These are phyloP conservation scores for Tragelaphus buxtoni DNA, from an alignment of 2,113 vertebrate species.

Conservation along the genomic window DNA sequence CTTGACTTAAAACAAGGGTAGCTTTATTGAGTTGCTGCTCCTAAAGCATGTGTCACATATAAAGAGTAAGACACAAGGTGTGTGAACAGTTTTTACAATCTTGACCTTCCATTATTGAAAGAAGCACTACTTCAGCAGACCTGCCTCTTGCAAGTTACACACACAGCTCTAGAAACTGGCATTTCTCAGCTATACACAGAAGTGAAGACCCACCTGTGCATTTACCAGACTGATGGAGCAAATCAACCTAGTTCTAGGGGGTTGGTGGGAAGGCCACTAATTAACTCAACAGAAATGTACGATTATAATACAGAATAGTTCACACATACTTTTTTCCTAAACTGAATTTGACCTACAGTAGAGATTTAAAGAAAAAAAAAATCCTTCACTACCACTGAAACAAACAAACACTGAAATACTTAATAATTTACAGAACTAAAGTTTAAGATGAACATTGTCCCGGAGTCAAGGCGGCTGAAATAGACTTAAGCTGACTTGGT, in stretches of 20 bases:
- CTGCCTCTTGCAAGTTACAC: background rate
- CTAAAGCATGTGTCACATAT: slow-evolving; percentile 43
- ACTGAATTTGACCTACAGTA: slow-evolving; percentile 36
- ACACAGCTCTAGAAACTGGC: background rate
- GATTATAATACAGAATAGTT: background rate
- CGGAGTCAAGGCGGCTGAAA: slow-evolving; percentile 46
- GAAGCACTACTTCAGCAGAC: slow-evolving; percentile 8
- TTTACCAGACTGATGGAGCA: background rate
- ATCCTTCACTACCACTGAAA: slow-evolving; percentile 56
- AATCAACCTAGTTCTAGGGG: background rate
- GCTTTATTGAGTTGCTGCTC: slow-evolving; percentile 74
- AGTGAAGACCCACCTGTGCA: background rate
- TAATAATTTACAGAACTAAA: slow-evolving; percentile 63
- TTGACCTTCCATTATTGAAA: slow-evolving; percentile 47
- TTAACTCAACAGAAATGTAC: slow-evolving; percentile 12
- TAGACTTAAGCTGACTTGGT: background rate
- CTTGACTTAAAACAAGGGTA: slow-evolving; percentile 30
- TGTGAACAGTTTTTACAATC: slow-evolving; percentile 30
- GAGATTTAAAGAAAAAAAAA: slow-evolving; percentile 37
- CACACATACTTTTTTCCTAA: slow-evolving; percentile 25
- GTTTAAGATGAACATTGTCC: background rate
- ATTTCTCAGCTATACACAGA: background rate
- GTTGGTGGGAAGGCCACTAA: background rate
- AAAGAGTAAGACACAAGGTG: slow-evolving; percentile 75
- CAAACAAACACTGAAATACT: slow-evolving; percentile 45